A percentile compares a stretch with the other conserved stretches of the same genome.
These are phyloP conservation scores for Plemyria rubiginata DNA, from an alignment of 2,888 invertebrate genomes.

Conservation along the genomic window DNA sequence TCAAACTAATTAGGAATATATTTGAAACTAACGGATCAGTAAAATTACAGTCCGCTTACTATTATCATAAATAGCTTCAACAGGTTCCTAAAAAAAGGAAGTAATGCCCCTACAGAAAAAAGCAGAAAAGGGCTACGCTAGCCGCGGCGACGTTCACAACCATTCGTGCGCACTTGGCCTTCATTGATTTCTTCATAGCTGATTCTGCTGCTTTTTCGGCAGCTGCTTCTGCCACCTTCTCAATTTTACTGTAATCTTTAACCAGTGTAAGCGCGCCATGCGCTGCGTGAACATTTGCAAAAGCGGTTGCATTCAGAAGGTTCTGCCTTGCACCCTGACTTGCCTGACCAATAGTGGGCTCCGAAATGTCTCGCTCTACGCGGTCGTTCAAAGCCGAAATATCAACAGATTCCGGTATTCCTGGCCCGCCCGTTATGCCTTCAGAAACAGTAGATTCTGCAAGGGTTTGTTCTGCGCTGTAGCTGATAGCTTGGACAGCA, in stretches of 20 bases:
- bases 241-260: not conserved
- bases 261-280: not conserved
- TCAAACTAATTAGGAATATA: not conserved
- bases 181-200: not conserved
- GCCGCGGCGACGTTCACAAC: not conserved
- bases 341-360: not conserved
- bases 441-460: not conserved
- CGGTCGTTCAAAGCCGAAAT: not conserved
- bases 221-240: not conserved
- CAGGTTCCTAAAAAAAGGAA: not conserved
- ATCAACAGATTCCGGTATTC: not conserved
- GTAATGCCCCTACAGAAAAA: not conserved
- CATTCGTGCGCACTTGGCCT: too few relatives aligned
- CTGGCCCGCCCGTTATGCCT: not conserved
- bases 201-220: not conserved
- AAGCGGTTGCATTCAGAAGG: not conserved
- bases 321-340: not conserved
- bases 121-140: not conserved
- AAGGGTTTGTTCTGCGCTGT: not conserved
- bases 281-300: not conserved
- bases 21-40: not conserved
- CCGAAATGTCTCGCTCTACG: not conserved
- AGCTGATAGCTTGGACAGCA: not conserved
- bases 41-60: slow-evolving; percentile 1
- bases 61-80: not conserved